Evolutionary conservation across 2,888 invertebrate genomes (phyloP).

Genomic region (Diploptera punctata): DNA sequence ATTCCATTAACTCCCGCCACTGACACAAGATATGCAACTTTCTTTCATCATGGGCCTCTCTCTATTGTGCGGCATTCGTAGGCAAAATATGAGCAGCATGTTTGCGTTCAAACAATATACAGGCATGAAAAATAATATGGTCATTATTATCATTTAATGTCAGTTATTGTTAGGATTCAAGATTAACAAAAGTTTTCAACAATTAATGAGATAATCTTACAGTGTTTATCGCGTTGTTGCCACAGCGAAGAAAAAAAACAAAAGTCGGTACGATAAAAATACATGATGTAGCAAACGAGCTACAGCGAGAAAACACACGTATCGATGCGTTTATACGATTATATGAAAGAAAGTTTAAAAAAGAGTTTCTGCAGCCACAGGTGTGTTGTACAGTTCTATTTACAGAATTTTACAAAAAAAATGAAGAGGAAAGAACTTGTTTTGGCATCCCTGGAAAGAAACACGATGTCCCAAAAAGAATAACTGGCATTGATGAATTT

Average conservation of each 20-base stretch:
- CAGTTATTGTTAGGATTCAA: background rate
- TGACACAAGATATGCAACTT: background rate
- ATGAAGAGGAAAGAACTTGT: no score
- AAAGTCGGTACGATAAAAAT: slow-evolving; percentile 42
- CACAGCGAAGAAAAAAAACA: slow-evolving; percentile 42
- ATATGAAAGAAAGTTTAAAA: no score
- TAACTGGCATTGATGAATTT: no score
- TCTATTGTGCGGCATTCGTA: slow-evolving; percentile 15
- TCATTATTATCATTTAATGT: background rate
- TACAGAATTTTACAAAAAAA: no score
- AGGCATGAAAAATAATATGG: no score
- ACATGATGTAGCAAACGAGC: slow-evolving; percentile 43
- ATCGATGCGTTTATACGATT: slow-evolving; percentile 39
- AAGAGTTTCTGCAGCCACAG: no score
- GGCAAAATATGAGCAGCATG: background rate
- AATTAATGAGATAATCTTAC: slow-evolving; percentile 34
- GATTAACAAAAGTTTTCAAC: background rate
- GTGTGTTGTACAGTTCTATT: no score
- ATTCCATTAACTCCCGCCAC: background rate
- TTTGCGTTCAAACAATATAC: no score
- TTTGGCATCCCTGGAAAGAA: no score
- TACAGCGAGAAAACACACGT: slow-evolving; percentile 40
- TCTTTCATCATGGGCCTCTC: background rate
- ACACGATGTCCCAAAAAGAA: no score
- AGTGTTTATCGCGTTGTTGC: slow-evolving; percentile 45